Evolutionary conservation across 2,888 invertebrate species (phyloP).

Genomic region (Lissocephala sabroskyi): DNA sequence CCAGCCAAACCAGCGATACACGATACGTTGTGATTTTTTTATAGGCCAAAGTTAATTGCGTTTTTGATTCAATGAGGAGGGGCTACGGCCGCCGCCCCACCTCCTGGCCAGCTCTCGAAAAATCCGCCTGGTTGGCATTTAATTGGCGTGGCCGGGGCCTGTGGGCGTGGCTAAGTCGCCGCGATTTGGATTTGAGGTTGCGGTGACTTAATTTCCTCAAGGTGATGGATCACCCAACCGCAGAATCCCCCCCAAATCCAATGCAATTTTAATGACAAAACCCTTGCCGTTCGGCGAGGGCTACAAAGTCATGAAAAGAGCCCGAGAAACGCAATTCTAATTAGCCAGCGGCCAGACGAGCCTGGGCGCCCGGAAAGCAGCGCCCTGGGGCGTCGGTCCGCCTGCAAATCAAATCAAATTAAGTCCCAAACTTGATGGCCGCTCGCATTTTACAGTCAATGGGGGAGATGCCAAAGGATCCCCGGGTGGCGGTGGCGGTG

Average conservation of each 20-base stretch:
- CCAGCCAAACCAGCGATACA: too few species aligned
- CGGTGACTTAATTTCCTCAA: neutral
- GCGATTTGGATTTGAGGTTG: slow-evolving; percentile 17
- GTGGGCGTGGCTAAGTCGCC: neutral
- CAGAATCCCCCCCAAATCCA: slow-evolving; percentile 46
- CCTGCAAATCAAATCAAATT: slow-evolving; percentile 55
- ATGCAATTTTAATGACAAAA: slow-evolving; percentile 49
- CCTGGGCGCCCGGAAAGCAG: too few species aligned
- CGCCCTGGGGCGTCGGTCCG: slow-evolving; percentile 19
- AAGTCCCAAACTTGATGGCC: slow-evolving; percentile 45
- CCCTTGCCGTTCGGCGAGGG: slow-evolving; percentile 32
- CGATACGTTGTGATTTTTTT: slow-evolving; percentile 1
- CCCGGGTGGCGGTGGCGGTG: neutral
- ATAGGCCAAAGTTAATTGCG: slow-evolving; percentile 49
- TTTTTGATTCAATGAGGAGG: slow-evolving; percentile 42
- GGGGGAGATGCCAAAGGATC: too few species aligned
- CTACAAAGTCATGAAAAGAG: too few species aligned
- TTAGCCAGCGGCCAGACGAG: slow-evolving; percentile 53
- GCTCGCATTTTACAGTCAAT: slow-evolving; percentile 38
- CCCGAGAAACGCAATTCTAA: slow-evolving; percentile 30
- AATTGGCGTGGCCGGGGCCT: neutral
- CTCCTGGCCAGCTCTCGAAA: too few species aligned
- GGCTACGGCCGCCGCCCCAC: too few species aligned
- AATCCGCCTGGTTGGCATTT: neutral
- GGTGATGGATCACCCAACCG: too few species aligned